Conservation (phyloP, 2,888 invertebrate genomes). For the Automeris io region DNA sequence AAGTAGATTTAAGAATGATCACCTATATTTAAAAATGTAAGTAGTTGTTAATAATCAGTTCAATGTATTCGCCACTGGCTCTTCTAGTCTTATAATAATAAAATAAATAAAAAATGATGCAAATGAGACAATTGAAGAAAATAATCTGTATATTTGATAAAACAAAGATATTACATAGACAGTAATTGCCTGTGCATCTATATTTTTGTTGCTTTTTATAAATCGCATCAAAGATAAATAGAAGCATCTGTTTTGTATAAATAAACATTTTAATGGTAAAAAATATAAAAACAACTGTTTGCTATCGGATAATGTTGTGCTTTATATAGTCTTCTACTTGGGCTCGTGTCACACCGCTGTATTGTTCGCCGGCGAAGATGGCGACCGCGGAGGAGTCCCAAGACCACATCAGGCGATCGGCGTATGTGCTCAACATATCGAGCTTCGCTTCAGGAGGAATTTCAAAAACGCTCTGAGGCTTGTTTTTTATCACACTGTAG, state of each 20-base stretch:
- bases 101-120: too few species aligned
- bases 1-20: too few species aligned
- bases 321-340: slow-evolving; percentile 49
- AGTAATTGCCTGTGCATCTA: too few species aligned
- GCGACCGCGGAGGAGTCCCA: slow-evolving; percentile 54
- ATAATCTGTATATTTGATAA: too few species aligned
- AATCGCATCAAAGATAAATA: not conserved
- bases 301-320: slow-evolving; percentile 19
- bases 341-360: slow-evolving; percentile 35
- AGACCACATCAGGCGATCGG: slow-evolving; percentile 50
- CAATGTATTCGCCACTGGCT: too few species aligned
- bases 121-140: too few species aligned
- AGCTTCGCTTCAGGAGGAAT: slow-evolving; percentile 47
- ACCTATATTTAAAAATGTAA: too few species aligned
- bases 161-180: too few species aligned
- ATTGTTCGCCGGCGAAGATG: slow-evolving; percentile 41
- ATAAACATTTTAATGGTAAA: not conserved
- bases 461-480: slow-evolving; percentile 45
- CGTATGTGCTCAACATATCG: slow-evolving; percentile 46
- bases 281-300: not conserved
- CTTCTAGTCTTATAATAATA: too few species aligned
- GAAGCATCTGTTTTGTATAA: too few species aligned
- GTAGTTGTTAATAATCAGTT: too few species aligned
- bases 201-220: too few species aligned
- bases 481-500: slow-evolving; percentile 40